phyloP scores from a whole-genome alignment of 2,797 vertebrate genomes.

The Tympanoctomys barrerae region DNA sequence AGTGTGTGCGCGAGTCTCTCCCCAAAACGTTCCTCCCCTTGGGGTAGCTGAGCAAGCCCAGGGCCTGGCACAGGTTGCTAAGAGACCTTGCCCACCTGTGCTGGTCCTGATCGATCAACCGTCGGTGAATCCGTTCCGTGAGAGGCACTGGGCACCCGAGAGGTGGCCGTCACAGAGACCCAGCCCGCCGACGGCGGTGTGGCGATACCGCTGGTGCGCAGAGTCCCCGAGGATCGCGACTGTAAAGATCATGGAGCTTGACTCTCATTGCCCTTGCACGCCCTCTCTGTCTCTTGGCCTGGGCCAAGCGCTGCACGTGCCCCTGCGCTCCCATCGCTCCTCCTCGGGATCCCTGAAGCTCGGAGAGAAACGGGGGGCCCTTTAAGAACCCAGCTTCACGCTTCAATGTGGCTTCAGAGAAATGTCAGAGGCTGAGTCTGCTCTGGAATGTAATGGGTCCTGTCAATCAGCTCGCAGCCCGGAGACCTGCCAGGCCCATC shows the following conservation, averaged over 20 bases:
- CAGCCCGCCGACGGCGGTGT: not conserved
- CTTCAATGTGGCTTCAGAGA: constrained; percentile 80
- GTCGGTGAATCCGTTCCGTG: not conserved
- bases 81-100: not conserved
- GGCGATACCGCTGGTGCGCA: not conserved
- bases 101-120: not conserved
- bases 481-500: constrained; percentile 75
- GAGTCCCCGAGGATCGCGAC: fast-evolving
- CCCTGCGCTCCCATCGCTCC: not conserved
- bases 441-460: constrained; percentile 73
- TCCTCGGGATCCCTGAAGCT: not conserved
- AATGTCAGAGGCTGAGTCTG: constrained; percentile 84
- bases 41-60: not conserved
- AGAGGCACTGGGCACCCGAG: not conserved
- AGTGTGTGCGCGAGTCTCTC: not conserved
- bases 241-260: fast-evolving
- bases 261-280: not conserved
- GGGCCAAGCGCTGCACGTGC: not conserved
- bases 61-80: not conserved
- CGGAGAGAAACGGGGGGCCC: constrained; percentile 10
- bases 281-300: fast-evolving
- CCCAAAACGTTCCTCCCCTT: too few relatives aligned
- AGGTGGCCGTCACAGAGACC: not conserved
- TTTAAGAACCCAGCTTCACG: constrained; percentile 81
- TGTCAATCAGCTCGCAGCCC: constrained; percentile 84